These are phyloP conservation scores for Venturia canescens DNA, from an alignment of 1,140 invertebrate species.

Conservation along the genomic window DNA sequence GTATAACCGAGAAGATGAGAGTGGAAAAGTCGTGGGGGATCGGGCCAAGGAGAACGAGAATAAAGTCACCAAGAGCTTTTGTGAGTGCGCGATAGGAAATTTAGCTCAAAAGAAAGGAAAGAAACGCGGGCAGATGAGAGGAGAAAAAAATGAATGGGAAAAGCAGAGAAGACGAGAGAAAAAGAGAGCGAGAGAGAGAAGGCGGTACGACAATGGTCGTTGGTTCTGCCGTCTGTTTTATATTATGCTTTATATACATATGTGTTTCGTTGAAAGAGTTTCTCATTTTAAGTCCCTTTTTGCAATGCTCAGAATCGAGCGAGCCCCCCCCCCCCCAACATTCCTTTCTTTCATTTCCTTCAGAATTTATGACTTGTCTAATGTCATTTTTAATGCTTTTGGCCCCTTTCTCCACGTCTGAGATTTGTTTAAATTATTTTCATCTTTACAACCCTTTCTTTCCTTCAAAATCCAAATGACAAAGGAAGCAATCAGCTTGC, in stretches of 20 bases:
- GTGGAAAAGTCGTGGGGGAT: slow-evolving; percentile 38
- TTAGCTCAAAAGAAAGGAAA: slow-evolving; percentile 16
- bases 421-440: too few relatives aligned
- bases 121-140: slow-evolving; percentile 34
- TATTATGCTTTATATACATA: slow-evolving; percentile 15
- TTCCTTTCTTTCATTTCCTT: neutral
- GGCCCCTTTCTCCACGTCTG: neutral
- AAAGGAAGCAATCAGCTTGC: too few relatives aligned
- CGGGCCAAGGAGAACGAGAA: slow-evolving; percentile 8
- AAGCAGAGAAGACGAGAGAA: neutral
- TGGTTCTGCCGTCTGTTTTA: neutral
- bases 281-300: neutral
- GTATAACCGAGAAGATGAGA: slow-evolving; percentile 39
- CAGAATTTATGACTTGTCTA: neutral
- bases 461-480: too few relatives aligned
- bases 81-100: slow-evolving; percentile 24
- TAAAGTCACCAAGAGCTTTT: neutral
- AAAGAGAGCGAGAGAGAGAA: slow-evolving; percentile 5
- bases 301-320: neutral
- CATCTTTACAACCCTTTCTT: too few relatives aligned
- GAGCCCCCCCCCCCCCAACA: neutral
- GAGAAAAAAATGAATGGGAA: slow-evolving; percentile 22
- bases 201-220: neutral
- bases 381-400: neutral
- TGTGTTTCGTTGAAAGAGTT: neutral